Base-by-base conservation (phyloP, 2,888 invertebrate species). In the Pegoplata infirma region DNA sequence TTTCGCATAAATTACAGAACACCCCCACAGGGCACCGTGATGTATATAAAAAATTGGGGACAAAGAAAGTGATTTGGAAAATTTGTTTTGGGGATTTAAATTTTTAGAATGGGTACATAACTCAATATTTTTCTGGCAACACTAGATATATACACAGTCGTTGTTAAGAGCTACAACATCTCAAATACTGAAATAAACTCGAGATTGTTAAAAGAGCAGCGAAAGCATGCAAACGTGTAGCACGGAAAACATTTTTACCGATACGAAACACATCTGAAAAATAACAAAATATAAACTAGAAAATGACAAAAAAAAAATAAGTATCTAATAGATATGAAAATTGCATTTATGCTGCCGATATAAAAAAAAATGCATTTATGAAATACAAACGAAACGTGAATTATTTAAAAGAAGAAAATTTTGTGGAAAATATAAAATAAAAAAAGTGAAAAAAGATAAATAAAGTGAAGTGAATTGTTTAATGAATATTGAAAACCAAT, bases 141-240 rank as follows among this genome's bases (percentile, higher is more conserved):
- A n/a, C n/a, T n/a, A n/a, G n/a, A n/a, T n/a, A n/a, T n/a, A n/a
- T n/a, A n/a, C n/a, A n/a, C n/a, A n/a, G n/a, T n/a, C 28, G 14
- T 16, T 17, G 16, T 55, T 55, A 25, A 47, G 23, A 72, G 49
- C 56, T 61, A 40, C 19, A 61, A 17, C 19, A 63, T 49, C 68
- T 68, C 58, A 40, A 66, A 66, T 66, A 71, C 49, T 56, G 64
- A 58, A 28, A 56, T 55, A 40, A 63, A 53, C 25, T 16, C 61
- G 25, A 66, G 59, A 71, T 71, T 74, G 69, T 74, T 79, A 71
- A 75, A 75, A 51, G 71, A 75, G 75, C 66, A 78, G 69, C 64
- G 66, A 71, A 75, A 71, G 79, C 61, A 66, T 79, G 74, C 66
- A 6, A 51, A 79, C 74, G 78, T 79, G 5, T 25, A 12, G 28